phyloP scores from a whole-genome alignment of 2,888 invertebrate species.

The Prionchulus punctatus region DNA sequence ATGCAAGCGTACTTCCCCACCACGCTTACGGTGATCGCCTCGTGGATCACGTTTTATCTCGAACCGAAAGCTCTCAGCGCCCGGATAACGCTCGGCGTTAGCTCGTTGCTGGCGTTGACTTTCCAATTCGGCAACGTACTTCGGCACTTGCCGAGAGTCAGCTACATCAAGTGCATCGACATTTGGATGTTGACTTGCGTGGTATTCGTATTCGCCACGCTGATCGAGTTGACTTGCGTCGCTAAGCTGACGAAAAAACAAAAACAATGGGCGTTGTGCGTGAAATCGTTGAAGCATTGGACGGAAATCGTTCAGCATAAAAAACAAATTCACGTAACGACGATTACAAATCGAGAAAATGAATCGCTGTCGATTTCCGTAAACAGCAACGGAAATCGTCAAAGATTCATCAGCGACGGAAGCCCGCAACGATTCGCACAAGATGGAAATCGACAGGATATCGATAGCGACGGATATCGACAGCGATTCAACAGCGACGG shows the following conservation, averaged over 20 bases:
- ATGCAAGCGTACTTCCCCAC: conserved; percentile 29
- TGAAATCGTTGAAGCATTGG: not conserved
- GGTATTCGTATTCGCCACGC: conserved; percentile 28
- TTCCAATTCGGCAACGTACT: conserved; percentile 31
- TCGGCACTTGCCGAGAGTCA: conserved; percentile 30
- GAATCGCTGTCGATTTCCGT: too few species aligned
- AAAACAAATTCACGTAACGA: too few species aligned
- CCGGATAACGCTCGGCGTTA: conserved; percentile 30
- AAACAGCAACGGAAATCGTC: too few species aligned
- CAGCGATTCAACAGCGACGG: too few species aligned
- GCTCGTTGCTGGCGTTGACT: conserved; percentile 28
- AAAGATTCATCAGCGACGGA: too few species aligned
- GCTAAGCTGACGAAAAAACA: conserved; percentile 17
- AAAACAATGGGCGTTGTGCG: not conserved
- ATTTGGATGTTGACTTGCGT: conserved; percentile 30
- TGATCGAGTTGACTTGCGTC: conserved; percentile 30
- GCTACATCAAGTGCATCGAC: conserved; percentile 30
- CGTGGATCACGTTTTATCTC: conserved; percentile 32
- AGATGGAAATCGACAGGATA: too few species aligned
- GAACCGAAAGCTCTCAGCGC: conserved; percentile 30
- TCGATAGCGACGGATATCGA: too few species aligned
- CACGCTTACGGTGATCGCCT: conserved; percentile 23
- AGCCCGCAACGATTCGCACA: too few species aligned
- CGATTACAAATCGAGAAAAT: too few species aligned
- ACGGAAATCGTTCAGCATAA: not conserved